Conservation (phyloP, 2,888 invertebrate genomes). For the Agrochola macilenta region DNA sequence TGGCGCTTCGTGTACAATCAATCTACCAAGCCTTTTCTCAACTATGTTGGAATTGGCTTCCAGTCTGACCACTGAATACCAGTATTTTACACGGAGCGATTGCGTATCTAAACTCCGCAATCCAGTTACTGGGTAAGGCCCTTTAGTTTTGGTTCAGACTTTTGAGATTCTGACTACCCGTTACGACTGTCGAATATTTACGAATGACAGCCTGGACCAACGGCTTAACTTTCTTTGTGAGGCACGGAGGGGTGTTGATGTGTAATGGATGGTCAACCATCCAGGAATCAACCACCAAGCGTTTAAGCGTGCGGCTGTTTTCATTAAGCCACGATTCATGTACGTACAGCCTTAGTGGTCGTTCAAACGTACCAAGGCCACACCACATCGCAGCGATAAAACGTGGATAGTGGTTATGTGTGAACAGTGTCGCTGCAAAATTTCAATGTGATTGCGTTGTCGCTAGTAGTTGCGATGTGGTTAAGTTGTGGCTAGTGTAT, state of each 20-base stretch:
- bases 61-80: not conserved
- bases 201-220: too few species aligned
- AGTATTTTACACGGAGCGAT: too few species aligned
- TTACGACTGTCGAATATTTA: too few species aligned
- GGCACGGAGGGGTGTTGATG: too few species aligned
- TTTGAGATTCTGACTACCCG: too few species aligned
- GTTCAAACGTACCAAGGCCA: not conserved
- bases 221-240: too few species aligned
- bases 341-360: not conserved
- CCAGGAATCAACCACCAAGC: too few species aligned
- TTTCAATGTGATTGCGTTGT: not conserved
- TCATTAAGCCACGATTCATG: not conserved
- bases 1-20: not conserved
- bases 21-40: not conserved
- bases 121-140: too few species aligned
- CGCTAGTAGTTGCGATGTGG: not conserved
- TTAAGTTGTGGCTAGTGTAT: not conserved
- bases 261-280: too few species aligned
- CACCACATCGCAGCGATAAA: not conserved
- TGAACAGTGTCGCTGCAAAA: not conserved
- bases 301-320: not conserved
- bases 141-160: too few species aligned
- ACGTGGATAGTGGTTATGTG: not conserved
- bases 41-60: not conserved
- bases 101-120: too few species aligned